Evolutionary conservation across 1,140 invertebrate species (phyloP).

Genomic region (Notospermus geniculatus): DNA sequence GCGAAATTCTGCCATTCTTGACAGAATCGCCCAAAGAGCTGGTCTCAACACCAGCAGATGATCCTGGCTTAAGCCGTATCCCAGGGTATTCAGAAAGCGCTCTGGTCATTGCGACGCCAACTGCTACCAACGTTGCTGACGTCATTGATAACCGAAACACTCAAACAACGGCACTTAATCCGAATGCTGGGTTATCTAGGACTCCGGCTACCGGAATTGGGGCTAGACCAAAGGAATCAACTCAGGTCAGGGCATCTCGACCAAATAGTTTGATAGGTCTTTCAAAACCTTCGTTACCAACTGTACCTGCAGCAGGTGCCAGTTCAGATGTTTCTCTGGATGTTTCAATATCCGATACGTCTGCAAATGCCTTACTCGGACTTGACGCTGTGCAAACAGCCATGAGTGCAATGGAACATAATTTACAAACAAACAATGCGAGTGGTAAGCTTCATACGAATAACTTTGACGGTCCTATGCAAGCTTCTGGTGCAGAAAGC

Average conservation of each 20-base stretch:
- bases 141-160: not conserved
- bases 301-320: not conserved
- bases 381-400: not conserved
- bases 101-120: not conserved
- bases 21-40: not conserved
- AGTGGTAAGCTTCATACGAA: too few relatives aligned
- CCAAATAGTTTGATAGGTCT: constrained; percentile 39
- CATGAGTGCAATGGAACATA: not conserved
- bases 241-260: constrained; percentile 25
- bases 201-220: constrained; percentile 15
- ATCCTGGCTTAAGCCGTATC: not conserved
- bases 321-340: not conserved
- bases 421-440: too few relatives aligned
- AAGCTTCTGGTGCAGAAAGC: too few relatives aligned
- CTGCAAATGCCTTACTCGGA: not conserved
- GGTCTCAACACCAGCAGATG: not conserved
- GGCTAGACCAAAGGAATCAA: constrained; percentile 35
- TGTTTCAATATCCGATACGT: not conserved
- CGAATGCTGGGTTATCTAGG: not conserved
- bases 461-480: too few relatives aligned
- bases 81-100: not conserved
- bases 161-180: not conserved
- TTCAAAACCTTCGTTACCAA: constrained; percentile 25
- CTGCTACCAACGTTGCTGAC: not conserved
- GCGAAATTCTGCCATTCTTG: not conserved